Conservation (phyloP, 2,797 vertebrate genomes). For the Sebastes miniatus region DNA sequence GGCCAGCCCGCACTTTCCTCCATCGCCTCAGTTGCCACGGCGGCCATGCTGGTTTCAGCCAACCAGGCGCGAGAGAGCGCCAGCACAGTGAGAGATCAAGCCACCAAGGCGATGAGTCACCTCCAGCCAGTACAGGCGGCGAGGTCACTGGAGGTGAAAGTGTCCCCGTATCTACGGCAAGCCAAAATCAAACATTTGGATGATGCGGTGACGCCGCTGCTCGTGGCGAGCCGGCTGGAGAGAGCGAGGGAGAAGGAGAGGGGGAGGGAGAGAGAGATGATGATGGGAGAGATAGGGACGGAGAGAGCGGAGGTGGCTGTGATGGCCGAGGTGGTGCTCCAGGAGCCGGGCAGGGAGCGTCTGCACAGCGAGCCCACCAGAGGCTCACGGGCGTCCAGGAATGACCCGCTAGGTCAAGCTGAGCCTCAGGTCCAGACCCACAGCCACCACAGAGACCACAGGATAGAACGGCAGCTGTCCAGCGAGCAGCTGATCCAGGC, state of each 20-base stretch:
- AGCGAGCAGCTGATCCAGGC: slow-evolving; percentile 83
- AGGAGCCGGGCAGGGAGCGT: slow-evolving; percentile 74
- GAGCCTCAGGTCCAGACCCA: slow-evolving; percentile 77
- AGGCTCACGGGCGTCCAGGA: slow-evolving; percentile 67
- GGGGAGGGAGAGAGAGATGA: slow-evolving; percentile 63
- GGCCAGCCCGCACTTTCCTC: slow-evolving; percentile 67
- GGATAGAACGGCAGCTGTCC: slow-evolving; percentile 80
- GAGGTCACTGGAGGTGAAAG: slow-evolving; percentile 46
- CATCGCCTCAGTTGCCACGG: slow-evolving; percentile 71
- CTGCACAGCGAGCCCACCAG: slow-evolving; percentile 76
- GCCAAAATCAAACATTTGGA: slow-evolving; percentile 87
- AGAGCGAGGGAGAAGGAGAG: slow-evolving; percentile 49
- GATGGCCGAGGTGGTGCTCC: slow-evolving; percentile 80
- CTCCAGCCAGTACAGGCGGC: slow-evolving; percentile 50
- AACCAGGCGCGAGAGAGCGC: slow-evolving; percentile 77
- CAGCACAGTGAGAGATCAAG: slow-evolving; percentile 41
- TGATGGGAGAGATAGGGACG: slow-evolving; percentile 47
- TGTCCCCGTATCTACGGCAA: slow-evolving; percentile 79
- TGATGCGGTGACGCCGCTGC: slow-evolving; percentile 71
- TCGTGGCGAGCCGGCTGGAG: slow-evolving; percentile 73
- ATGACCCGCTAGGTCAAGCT: slow-evolving; percentile 59
- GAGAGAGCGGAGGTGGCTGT: slow-evolving; percentile 68
- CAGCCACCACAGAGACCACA: slow-evolving; percentile 49
- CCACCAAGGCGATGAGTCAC: slow-evolving; percentile 37
- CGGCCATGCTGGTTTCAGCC: slow-evolving; percentile 75